A percentile compares a stretch with the other conserved stretches of the same genome.
Conservation (phyloP, 1,140 invertebrate genomes). For the Cydia fagiglandana region DNA sequence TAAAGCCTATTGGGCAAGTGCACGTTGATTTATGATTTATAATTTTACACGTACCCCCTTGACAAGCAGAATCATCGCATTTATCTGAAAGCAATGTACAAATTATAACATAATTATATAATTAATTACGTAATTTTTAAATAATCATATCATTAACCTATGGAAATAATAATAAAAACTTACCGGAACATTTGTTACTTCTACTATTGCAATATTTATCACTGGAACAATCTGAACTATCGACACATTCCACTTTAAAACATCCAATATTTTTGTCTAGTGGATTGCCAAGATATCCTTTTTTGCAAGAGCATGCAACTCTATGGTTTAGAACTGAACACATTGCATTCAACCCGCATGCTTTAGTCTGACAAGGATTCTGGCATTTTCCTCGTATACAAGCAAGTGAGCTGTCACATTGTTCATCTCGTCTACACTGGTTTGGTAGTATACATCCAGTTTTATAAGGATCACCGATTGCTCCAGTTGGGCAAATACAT, state of each 20-base stretch:
- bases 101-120: conserved; percentile 32
- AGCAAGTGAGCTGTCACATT: conserved; percentile 86
- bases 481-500: conserved; percentile 87
- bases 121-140: neutral
- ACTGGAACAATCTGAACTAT: conserved; percentile 85
- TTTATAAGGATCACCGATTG: conserved; percentile 88
- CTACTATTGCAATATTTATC: conserved; percentile 87
- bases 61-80: conserved; percentile 86
- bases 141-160: conserved; percentile 28
- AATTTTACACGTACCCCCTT: conserved; percentile 86
- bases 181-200: conserved; percentile 88
- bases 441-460: conserved; percentile 86
- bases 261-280: conserved; percentile 85
- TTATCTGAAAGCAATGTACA: conserved; percentile 81
- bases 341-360: conserved; percentile 86
- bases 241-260: conserved; percentile 91
- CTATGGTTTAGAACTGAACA: conserved; percentile 86
- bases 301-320: conserved; percentile 86
- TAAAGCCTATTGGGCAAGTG: conserved; percentile 87
- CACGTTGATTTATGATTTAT: conserved; percentile 86
- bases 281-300: conserved; percentile 89
- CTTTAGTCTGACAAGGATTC: conserved; percentile 85
- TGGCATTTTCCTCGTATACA: conserved; percentile 87
- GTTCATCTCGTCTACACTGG: conserved; percentile 83
- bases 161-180: conserved; percentile 35